A percentile compares a stretch with the other conserved stretches of the same genome.
Evolutionary conservation across 2,113 vertebrate species (phyloP).

Genomic region (Pollachius pollachius): DNA sequence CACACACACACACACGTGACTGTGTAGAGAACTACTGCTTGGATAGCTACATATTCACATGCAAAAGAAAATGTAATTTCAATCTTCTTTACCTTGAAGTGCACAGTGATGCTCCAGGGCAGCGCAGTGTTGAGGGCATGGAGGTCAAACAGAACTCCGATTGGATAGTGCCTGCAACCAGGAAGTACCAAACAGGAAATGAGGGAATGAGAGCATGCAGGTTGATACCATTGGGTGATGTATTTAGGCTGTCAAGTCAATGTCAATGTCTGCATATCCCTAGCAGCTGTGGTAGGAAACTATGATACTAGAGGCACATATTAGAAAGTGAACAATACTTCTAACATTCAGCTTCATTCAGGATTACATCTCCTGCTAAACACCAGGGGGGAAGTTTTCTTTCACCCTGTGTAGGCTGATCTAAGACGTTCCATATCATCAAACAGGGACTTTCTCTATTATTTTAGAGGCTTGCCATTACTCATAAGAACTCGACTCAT

Average conservation of each 20-base stretch:
- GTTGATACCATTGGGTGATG: not conserved
- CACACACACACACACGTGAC: conserved; percentile 1
- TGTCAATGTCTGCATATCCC: too few relatives aligned
- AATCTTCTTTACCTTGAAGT: conserved; percentile 88
- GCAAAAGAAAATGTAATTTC: not conserved
- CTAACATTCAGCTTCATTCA: too few relatives aligned
- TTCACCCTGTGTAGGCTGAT: too few relatives aligned
- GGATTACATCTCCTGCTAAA: too few relatives aligned
- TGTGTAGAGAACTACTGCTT: not conserved
- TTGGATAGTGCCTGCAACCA: conserved; percentile 88
- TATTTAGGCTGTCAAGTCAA: not conserved
- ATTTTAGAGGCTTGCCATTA: too few relatives aligned
- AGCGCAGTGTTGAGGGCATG: conserved; percentile 91
- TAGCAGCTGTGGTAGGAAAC: too few relatives aligned
- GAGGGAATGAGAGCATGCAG: not conserved
- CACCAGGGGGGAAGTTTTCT: too few relatives aligned
- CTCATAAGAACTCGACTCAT: too few relatives aligned
- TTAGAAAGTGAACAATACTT: too few relatives aligned
- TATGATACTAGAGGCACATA: too few relatives aligned
- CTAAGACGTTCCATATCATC: too few relatives aligned
- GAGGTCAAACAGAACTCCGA: conserved; percentile 95
- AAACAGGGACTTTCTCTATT: too few relatives aligned
- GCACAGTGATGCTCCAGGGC: conserved; percentile 95
- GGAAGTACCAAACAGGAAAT: conserved; percentile 27
- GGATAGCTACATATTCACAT: not conserved